These are phyloP conservation scores for Leucoraja erinaceus DNA, from an alignment of 2,113 vertebrate species.

Conservation along the genomic window DNA sequence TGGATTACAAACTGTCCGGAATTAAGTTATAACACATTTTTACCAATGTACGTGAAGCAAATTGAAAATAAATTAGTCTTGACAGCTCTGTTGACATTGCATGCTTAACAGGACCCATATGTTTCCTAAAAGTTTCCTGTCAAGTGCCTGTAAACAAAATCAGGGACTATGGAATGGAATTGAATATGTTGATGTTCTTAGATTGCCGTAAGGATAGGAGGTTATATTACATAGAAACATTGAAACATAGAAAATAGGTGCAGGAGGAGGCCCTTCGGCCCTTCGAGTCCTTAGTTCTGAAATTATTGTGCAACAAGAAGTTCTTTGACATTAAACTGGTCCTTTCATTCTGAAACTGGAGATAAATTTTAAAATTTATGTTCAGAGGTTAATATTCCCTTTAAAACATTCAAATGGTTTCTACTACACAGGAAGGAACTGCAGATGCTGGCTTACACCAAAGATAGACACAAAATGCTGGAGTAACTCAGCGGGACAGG, in stretches of 20 bases:
- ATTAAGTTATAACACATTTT: not conserved
- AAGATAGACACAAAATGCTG: too few species aligned
- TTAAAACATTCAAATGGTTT: not conserved
- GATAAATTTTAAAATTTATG: not conserved
- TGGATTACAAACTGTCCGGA: not conserved
- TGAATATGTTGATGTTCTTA: not conserved
- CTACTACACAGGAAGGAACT: not conserved
- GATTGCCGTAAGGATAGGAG: not conserved
- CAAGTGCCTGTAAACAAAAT: slow-evolving; percentile 15
- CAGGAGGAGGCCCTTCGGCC: too few species aligned
- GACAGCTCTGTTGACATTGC: not conserved
- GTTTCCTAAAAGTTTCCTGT: slow-evolving; percentile 37
- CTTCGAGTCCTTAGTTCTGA: too few species aligned
- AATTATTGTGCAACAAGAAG: not conserved
- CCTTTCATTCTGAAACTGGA: not conserved
- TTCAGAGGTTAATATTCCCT: not conserved
- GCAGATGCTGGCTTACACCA: too few species aligned
- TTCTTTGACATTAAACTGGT: not conserved
- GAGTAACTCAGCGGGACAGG: too few species aligned
- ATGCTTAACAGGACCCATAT: slow-evolving; percentile 33
- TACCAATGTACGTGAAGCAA: not conserved
- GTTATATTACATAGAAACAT: too few species aligned
- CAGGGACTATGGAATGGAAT: not conserved
- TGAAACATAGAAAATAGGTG: too few species aligned
- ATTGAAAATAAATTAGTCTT: slow-evolving; percentile 7